These are phyloP conservation scores for Silurus meridionalis DNA, from an alignment of 2,113 vertebrate genomes.

Conservation along the genomic window DNA sequence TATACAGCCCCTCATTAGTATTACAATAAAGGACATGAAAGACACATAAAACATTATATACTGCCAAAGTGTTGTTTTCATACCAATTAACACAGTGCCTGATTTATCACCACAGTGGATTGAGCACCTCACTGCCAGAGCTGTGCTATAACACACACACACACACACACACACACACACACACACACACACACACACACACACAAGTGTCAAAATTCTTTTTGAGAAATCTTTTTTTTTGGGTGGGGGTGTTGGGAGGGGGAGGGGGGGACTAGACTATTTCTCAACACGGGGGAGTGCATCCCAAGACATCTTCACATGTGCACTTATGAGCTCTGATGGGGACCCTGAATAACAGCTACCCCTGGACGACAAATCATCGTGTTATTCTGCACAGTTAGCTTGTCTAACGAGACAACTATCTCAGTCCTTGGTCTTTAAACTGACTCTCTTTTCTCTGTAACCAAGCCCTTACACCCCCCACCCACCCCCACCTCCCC, in stretches of 20 bases:
- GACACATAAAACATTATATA: constrained; percentile 98
- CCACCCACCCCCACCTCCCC: constrained; percentile 56
- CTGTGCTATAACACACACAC: constrained; percentile 46
- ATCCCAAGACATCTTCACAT: constrained; percentile 13
- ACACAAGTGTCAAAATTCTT: not conserved
- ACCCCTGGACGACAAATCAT: constrained; percentile 49
- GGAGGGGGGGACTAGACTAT: not conserved
- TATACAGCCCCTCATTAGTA: constrained; percentile 96
- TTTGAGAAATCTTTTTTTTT: not conserved
- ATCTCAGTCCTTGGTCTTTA: constrained; percentile 21
- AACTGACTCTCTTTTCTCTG: constrained; percentile 44
- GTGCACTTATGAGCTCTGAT: constrained; percentile 13
- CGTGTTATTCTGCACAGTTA: constrained; percentile 57
- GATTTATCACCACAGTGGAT: constrained; percentile 91
- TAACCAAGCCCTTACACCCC: constrained; percentile 1
- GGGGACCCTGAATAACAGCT: constrained; percentile 36
- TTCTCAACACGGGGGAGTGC: constrained; percentile 2
- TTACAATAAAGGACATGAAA: constrained; percentile 98
- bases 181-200: constrained; percentile 26
- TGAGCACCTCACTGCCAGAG: constrained; percentile 81
- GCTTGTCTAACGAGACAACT: constrained; percentile 50
- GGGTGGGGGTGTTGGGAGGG: not conserved
- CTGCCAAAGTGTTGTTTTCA: constrained; percentile 97
- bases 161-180: constrained; percentile 31
- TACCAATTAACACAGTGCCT: constrained; percentile 91